Base-by-base conservation (phyloP, 2,888 invertebrate genomes). In the Clunio marinus region DNA sequence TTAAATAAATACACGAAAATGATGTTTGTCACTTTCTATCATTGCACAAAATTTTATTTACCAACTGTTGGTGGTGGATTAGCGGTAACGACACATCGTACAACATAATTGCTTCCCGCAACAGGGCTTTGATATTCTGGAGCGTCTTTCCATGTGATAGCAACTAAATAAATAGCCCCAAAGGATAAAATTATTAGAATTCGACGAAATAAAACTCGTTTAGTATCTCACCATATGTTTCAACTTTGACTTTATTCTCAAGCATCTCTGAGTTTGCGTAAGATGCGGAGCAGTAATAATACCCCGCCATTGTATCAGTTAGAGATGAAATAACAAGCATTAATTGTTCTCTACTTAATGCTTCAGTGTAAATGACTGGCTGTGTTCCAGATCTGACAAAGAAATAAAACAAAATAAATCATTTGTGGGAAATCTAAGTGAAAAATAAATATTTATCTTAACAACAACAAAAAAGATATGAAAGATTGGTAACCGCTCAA, bases 141-240 rank as follows among this genome's bases (percentile, higher is more conserved):
- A 0, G 93, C 93, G 77, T 94, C 88, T 13, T 86, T 86, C 87
- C 91, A 92, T 70, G 88, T 91, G 70, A 95, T 92, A 45, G 89
- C 88, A 75, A 89, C 93, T 93, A 78, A 68, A 80, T 77, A 73
- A 70, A n/a, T n/a, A n/a, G n/a, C n/a, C n/a, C n/a, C n/a, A n/a
- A n/a, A n/a, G n/a, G n/a, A n/a, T n/a, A n/a, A n/a, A n/a, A n/a
- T n/a, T n/a, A n/a, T n/a, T n/a, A n/a, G n/a, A n/a, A n/a, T n/a
- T n/a, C n/a, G n/a, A n/a, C n/a, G n/a, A n/a, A n/a, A n/a, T n/a
- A n/a, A n/a, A n/a, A n/a, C n/a, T n/a, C n/a, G n/a, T n/a, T n/a
- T n/a, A n/a, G n/a, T n/a, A n/a, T n/a, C 83, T 82, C 79, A 88
- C 88, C 82, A 75, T 88, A 89, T 70, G 90, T 88, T 73, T 86